These are phyloP conservation scores for Sapajus apella DNA, from an alignment of 2,113 vertebrate species.

Conservation along the genomic window DNA sequence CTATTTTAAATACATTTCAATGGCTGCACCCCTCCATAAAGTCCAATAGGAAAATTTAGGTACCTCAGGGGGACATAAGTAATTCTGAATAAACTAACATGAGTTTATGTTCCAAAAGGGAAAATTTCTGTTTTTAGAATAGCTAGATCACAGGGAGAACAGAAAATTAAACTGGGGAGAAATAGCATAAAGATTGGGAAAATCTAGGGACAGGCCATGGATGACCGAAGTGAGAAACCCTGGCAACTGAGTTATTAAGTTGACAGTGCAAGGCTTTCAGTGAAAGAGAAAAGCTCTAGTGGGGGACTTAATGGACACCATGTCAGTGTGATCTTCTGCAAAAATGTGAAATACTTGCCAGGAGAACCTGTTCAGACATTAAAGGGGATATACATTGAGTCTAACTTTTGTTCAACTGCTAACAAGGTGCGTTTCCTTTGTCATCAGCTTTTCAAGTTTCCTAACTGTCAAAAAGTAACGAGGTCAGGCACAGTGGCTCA, in stretches of 20 bases:
- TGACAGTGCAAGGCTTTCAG: neutral
- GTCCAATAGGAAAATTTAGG: constrained; percentile 23
- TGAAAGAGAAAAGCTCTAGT: neutral
- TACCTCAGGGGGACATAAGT: constrained; percentile 13
- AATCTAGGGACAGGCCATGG: neutral
- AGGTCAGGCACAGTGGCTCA: no score
- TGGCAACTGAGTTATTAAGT: neutral
- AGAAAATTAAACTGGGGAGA: neutral
- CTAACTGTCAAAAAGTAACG: neutral
- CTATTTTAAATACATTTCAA: constrained; percentile 33
- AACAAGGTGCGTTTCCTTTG: neutral
- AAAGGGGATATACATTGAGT: neutral
- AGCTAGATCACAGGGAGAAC: constrained; percentile 12
- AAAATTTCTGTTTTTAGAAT: constrained; percentile 3
- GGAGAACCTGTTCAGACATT: neutral
- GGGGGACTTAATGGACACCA: neutral
- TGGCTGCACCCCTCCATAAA: neutral
- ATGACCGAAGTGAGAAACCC: neutral
- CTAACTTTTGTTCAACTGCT: neutral
- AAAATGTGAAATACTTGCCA: neutral
- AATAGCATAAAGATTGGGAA: neutral
- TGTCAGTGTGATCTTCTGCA: neutral
- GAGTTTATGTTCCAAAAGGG: neutral
- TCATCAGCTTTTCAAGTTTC: neutral
- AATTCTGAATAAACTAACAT: constrained; percentile 57